Evolutionary conservation across 2,113 vertebrate species (phyloP).

Genomic region (Oreochromis niloticus): DNA sequence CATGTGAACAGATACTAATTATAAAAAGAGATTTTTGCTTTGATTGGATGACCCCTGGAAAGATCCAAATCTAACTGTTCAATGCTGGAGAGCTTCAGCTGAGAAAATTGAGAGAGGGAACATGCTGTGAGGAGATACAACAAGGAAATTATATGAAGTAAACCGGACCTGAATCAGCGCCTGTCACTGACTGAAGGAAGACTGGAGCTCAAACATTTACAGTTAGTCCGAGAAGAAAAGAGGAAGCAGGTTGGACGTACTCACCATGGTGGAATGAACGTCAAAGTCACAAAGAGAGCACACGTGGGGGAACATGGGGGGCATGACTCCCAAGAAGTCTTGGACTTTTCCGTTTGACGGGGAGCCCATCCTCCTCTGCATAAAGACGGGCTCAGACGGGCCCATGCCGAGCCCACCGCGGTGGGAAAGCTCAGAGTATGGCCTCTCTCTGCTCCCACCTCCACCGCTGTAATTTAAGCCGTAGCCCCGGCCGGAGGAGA

Average conservation of each 20-base stretch:
- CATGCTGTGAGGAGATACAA: neutral
- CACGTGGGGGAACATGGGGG: slow-evolving; percentile 72
- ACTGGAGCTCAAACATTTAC: slow-evolving; percentile 5
- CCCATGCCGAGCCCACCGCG: slow-evolving; percentile 51
- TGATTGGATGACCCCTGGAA: neutral
- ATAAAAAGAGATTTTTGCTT: neutral
- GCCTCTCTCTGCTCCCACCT: slow-evolving; percentile 45
- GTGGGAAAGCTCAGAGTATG: slow-evolving; percentile 64
- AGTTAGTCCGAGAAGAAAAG: slow-evolving; percentile 20
- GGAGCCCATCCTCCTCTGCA: slow-evolving; percentile 64
- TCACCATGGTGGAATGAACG: slow-evolving; percentile 74
- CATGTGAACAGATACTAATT: neutral
- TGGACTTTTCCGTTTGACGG: slow-evolving; percentile 71
- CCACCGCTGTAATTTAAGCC: slow-evolving; percentile 41
- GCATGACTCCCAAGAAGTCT: slow-evolving; percentile 73
- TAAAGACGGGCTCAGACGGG: slow-evolving; percentile 53
- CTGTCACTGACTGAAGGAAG: slow-evolving; percentile 13
- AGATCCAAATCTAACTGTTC: neutral
- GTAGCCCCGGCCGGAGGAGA: slow-evolving; percentile 31
- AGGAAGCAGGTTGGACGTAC: slow-evolving; percentile 49
- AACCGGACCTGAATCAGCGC: neutral
- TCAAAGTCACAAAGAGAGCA: slow-evolving; percentile 80
- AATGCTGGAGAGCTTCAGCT: neutral
- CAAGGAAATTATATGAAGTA: neutral
- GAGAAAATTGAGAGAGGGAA: neutral